Base-by-base conservation (phyloP, 2,888 invertebrate genomes). In the Temnothorax unifasciatus region DNA sequence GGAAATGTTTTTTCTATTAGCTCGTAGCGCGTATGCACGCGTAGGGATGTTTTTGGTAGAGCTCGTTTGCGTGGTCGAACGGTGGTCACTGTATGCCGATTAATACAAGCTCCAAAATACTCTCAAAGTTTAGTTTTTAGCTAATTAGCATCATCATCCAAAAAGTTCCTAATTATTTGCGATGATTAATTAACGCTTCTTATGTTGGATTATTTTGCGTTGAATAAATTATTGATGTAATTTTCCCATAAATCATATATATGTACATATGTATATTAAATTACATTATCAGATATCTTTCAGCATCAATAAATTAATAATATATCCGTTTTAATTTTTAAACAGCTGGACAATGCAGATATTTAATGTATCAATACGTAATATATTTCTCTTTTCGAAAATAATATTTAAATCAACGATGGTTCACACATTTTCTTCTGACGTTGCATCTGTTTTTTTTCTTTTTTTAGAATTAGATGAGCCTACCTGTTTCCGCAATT, bases 401-500 rank as follows among this genome's bases (percentile, higher is more conserved):
- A 41, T 64, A 64, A 66, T 52, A 54, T 41, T 54, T 38, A 34
- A 52, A 9, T n/a, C 47, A n/a, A 41, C n/a, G 29, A 66, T 50
- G 18, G 21, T 71, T 81, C 73, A 73, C 66, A 47, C n/a, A 85
- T 73, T 85, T 61, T 44, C 18, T 25, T 13, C n/a, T 25, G n/a
- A 2, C 0, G 4, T n/a, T 29, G 21, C 15, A 8, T 15, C 18
- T 29, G 1, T 21, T 50, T 29, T 50, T 29, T 63, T 47, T 25
- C 54, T 15, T 29, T 1, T 54, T n/a, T 59, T 25, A 38, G n/a
- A 52, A 61, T 76, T 57, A 8, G 5, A 21, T 63, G 66, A 85
- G 69, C 63, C 77, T 88, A 88, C 84, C 87, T 90, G 86, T 91
- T 90, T 81, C 77, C 73, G 71, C 61, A 63, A 73, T 75, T 74